These are phyloP conservation scores for Gadus macrocephalus DNA, from an alignment of 2,113 vertebrate genomes.

Conservation along the genomic window DNA sequence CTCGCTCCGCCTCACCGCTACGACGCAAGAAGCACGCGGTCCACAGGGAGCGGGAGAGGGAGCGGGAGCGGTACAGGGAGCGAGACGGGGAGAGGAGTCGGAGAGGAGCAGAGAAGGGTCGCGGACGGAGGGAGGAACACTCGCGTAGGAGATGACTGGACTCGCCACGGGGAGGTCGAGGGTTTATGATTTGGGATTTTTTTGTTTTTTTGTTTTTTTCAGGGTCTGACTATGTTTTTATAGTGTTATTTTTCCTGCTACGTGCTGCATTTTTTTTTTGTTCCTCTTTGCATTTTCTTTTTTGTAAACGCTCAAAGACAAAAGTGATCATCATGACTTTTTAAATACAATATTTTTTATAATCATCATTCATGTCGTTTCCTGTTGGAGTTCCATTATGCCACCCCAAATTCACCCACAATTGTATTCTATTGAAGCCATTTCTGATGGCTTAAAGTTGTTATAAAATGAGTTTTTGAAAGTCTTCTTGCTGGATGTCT, in stretches of 20 bases:
- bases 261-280: background rate
- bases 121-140: background rate
- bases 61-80: background rate
- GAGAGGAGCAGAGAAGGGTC: background rate
- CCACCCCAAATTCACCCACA: background rate
- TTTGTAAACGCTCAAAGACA: background rate
- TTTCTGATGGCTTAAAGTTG: too few relatives aligned
- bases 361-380: background rate
- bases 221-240: background rate
- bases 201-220: background rate
- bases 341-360: conserved; percentile 2
- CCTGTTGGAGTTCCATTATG: background rate
- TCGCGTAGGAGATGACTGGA: conserved; percentile 20
- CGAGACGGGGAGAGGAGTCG: background rate
- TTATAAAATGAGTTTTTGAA: too few relatives aligned
- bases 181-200: background rate
- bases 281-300: background rate
- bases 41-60: conserved; percentile 1
- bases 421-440: too few relatives aligned
- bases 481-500: too few relatives aligned
- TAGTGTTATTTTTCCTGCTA: background rate
- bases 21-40: background rate
- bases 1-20: conserved; percentile 7
- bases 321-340: background rate
- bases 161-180: background rate